phyloP scores from a whole-genome alignment of 2,797 vertebrate genomes.

The Melanotaenia trifasciata region DNA sequence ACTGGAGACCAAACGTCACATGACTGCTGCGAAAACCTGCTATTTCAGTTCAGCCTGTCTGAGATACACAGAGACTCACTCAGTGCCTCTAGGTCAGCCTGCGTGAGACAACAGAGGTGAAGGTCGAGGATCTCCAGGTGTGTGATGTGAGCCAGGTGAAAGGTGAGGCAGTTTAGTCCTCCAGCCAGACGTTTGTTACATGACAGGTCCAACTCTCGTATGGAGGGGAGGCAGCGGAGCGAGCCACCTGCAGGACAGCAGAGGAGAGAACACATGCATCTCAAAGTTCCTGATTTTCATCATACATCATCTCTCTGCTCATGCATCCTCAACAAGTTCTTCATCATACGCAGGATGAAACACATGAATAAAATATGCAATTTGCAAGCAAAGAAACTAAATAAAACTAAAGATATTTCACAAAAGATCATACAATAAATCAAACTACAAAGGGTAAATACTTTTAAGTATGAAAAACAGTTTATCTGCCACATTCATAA shows the following conservation, averaged over 20 bases:
- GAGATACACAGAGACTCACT: conserved; percentile 75
- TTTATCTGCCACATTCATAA: no score
- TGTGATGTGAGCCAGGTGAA: conserved; percentile 78
- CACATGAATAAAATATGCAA: no score
- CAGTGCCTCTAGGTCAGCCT: conserved; percentile 79
- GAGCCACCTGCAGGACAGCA: conserved; percentile 74
- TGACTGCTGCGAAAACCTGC: conserved; percentile 3
- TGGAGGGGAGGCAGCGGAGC: conserved; percentile 76
- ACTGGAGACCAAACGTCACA: conserved; percentile 76
- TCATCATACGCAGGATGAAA: no score
- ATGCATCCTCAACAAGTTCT: no score
- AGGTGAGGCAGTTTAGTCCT: conserved; percentile 76
- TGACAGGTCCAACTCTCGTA: conserved; percentile 86
- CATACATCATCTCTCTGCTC: no score
- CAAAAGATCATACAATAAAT: no score
- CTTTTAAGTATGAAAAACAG: no score
- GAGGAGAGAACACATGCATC: not conserved
- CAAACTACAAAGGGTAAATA: no score
- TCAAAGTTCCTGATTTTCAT: not conserved
- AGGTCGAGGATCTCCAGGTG: conserved; percentile 87
- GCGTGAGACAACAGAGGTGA: conserved; percentile 86
- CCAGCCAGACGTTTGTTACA: conserved; percentile 84
- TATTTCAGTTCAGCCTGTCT: not conserved
- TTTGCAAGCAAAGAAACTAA: no score
- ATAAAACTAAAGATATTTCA: no score